phyloP scores from a whole-genome alignment of 2,113 vertebrate species.

The Strix uralensis region DNA sequence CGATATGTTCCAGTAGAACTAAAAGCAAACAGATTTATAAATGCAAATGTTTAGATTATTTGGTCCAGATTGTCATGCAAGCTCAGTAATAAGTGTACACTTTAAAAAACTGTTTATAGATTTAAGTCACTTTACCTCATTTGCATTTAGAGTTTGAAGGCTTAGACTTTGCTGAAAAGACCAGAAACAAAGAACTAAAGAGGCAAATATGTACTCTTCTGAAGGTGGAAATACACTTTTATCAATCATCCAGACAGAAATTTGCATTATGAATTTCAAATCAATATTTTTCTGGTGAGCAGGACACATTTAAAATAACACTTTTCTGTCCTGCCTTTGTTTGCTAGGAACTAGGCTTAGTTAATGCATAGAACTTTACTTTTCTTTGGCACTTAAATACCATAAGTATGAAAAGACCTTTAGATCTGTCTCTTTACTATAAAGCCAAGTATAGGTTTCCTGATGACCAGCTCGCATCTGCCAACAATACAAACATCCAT shows the following conservation, averaged over 20 bases:
- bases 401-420: not conserved
- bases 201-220: not conserved
- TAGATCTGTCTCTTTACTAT: not conserved
- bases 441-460: not conserved
- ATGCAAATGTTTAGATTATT: not conserved
- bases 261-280: not conserved
- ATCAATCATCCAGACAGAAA: not conserved
- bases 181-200: not conserved
- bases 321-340: not conserved
- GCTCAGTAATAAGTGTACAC: not conserved
- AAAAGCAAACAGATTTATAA: conserved; percentile 10
- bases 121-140: not conserved
- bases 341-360: not conserved
- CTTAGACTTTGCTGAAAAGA: not conserved
- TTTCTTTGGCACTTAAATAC: not conserved
- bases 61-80: not conserved
- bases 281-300: not conserved
- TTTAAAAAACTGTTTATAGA: not conserved
- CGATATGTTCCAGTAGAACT: not conserved
- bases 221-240: not conserved
- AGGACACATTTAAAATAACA: not conserved
- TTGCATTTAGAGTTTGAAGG: not conserved
- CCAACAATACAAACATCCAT: not conserved
- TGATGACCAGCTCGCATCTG: not conserved
- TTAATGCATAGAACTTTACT: not conserved